Percentiles rank a stretch among this genome's conserved stretches.
Conservation (phyloP, 2,888 invertebrate species). For the Hecatera dysodea region DNA sequence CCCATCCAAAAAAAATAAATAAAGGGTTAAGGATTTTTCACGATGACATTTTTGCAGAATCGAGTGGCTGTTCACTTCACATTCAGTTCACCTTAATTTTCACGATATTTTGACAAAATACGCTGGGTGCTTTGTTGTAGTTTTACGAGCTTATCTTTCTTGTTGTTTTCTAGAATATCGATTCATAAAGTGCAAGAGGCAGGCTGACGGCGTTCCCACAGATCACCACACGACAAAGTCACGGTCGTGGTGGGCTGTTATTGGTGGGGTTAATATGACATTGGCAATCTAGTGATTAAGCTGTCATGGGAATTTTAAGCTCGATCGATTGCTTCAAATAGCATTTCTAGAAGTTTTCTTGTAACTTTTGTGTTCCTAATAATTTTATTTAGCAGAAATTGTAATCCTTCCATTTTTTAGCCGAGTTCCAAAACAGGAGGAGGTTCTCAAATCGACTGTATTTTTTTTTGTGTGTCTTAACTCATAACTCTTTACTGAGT, state of each 20-base stretch:
- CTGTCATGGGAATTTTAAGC: not conserved
- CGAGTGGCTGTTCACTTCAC: no score
- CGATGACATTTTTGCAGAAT: no score
- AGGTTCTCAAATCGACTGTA: no score
- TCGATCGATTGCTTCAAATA: conserved; percentile 6
- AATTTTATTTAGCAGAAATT: no score
- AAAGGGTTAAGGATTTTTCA: no score
- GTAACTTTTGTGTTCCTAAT: not conserved
- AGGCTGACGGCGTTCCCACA: conserved; percentile 31
- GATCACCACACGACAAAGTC: not conserved
- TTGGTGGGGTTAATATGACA: conserved; percentile 15
- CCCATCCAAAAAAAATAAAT: no score
- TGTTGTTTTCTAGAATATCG: conserved; percentile 22
- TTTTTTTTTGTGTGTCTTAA: no score
- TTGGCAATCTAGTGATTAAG: conserved; percentile 4
- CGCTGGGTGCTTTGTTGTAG: not conserved
- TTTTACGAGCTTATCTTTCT: not conserved
- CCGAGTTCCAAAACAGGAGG: no score
- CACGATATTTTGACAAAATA: no score
- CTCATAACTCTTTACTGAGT: no score
- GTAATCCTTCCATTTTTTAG: no score
- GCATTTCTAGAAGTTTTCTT: not conserved
- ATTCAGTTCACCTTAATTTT: no score
- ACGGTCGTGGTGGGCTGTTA: conserved; percentile 1
- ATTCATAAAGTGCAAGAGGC: conserved; percentile 12